Base-by-base conservation (phyloP, 2,113 vertebrate species). In the Ageneiosus marmoratus region DNA sequence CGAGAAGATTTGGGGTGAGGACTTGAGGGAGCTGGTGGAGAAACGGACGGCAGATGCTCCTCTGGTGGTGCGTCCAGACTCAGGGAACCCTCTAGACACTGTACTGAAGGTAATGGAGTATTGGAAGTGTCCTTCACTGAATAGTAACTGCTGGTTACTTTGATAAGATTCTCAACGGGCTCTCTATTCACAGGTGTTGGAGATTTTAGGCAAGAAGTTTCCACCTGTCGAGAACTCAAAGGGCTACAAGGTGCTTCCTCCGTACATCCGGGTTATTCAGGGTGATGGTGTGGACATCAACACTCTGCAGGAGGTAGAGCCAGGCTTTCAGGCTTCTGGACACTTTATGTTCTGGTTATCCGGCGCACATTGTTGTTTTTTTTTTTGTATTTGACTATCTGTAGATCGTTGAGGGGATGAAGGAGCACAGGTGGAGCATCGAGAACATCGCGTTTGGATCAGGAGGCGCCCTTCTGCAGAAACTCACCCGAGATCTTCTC, bases 1-100 rank as follows among this genome's bases (percentile, higher is more conserved):
- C 79, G 98, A 99, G 92, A 97, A 97, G 94, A 98, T 98, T 89
- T 99, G 98, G 98, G 98, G 98, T 29, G 98, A 99, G 88, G 97
- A 99, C 90, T 92, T 99, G 46, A 93, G 97, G 88, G 91, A 92
- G 82, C 95, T 99, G 92, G 97, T 99, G 83, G 95, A 95, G 93
- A 93, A 89, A 27, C 96, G 98, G 91, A 96, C 95, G 87, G 92
- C 96, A 24, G 95, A 96, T 29, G 98, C 98, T 34, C 98, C 98
- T 0, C 94, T 99, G 80, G 96, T 99, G 75, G 96, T 99, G 85
- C 96, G 98, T 83, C 98, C 98, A 0, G 98, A 99, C 93, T 99
- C 98, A 10, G 98, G 98, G 91, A 96, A 99, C 93, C 98, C 98
- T 0, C 95, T 99, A 15, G 96, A 99, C 87, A 99, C 97, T 0